A percentile compares a stretch with the other conserved stretches of the same genome.
Conservation (phyloP, 2,113 vertebrate genomes). For the Sigmodon hispidus region DNA sequence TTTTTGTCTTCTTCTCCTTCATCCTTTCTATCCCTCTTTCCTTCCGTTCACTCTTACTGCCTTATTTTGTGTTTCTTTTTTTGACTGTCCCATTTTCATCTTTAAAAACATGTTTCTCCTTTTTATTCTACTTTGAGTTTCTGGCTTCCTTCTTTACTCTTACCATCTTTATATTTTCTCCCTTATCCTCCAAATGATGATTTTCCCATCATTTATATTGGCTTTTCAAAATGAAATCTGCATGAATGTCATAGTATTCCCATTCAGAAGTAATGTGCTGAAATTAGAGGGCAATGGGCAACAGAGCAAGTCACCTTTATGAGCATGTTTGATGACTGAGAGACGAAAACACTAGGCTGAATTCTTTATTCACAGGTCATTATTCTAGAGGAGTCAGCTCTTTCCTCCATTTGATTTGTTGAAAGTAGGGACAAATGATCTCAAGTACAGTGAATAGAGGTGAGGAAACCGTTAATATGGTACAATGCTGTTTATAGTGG, state of each 20-base stretch:
- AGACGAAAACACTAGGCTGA: neutral
- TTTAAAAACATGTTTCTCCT: neutral
- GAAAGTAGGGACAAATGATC: neutral
- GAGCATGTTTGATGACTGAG: neutral
- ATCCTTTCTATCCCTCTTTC: neutral
- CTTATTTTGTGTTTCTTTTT: neutral
- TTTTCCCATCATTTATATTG: neutral
- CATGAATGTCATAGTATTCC: neutral
- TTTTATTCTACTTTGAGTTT: neutral
- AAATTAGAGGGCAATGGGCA: neutral
- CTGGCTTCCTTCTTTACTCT: neutral
- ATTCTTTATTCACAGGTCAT: neutral
- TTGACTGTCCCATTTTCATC: neutral
- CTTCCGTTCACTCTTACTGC: neutral
- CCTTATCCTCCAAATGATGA: neutral
- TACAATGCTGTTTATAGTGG: fast-evolving
- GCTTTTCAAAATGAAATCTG: neutral
- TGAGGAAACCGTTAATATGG: neutral
- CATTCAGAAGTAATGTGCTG: too few species aligned
- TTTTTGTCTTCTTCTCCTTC: neutral
- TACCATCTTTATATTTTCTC: neutral
- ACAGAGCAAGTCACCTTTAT: fast-evolving
- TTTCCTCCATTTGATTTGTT: neutral
- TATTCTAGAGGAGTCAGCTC: neutral
- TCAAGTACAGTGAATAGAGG: neutral